A percentile compares a stretch with the other conserved stretches of the same genome.
phyloP scores from a whole-genome alignment of 2,113 vertebrate genomes.

The Pterocles gutturalis region DNA sequence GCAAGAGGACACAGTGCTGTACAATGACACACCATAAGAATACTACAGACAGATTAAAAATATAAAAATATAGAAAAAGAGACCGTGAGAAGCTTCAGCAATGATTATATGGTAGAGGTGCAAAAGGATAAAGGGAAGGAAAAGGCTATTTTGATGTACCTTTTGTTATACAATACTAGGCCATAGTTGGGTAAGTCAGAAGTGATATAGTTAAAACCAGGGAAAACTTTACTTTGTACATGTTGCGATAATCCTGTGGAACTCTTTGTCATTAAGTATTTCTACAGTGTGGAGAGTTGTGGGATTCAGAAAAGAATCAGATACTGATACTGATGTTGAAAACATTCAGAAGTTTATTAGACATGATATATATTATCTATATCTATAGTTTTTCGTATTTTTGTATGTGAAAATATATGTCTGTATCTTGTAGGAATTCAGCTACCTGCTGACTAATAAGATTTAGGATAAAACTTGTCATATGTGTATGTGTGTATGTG shows the following conservation, averaged over 20 bases:
- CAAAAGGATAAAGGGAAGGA: not conserved
- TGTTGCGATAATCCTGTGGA: not conserved
- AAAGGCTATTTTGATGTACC: not conserved
- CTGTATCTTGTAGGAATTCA: not conserved
- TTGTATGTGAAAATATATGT: not conserved
- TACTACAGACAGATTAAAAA: not conserved
- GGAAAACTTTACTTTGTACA: not conserved
- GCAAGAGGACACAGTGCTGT: not conserved
- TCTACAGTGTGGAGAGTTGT: not conserved
- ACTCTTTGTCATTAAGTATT: not conserved
- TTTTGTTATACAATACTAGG: not conserved
- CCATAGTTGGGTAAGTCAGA: not conserved
- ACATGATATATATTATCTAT: not conserved
- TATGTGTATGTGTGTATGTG: rapidly evolving
- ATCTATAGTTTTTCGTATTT: not conserved
- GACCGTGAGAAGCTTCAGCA: not conserved
- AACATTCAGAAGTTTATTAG: not conserved
- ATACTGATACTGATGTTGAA: not conserved
- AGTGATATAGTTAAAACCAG: not conserved
- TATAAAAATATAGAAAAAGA: not conserved
- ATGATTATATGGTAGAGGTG: not conserved
- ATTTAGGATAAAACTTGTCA: not conserved
- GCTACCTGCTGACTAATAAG: not conserved
- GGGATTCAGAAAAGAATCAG: not conserved
- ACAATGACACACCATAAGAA: not conserved